Percentiles rank a stretch among this genome's conserved stretches.
Evolutionary conservation across 2,113 vertebrate genomes (phyloP).

Genomic region (Reinhardtius hippoglossoides): DNA sequence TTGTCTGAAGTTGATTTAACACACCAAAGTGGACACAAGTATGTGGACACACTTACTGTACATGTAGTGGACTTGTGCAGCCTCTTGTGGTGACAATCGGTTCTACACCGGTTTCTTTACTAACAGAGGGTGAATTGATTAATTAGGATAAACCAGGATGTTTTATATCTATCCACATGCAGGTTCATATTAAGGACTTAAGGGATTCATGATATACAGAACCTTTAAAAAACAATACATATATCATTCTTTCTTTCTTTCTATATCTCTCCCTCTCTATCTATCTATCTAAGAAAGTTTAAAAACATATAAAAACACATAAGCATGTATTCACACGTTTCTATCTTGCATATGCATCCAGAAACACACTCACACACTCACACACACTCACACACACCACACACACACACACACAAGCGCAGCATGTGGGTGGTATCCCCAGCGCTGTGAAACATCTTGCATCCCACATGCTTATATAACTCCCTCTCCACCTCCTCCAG

Average conservation of each 20-base stretch:
- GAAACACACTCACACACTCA: constrained; percentile 27
- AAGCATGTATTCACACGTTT: constrained; percentile 56
- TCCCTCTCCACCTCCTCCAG: constrained; percentile 75
- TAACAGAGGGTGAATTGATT: not conserved
- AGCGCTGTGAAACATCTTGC: constrained; percentile 79
- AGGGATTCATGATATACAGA: too few species aligned
- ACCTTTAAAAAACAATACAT: not conserved
- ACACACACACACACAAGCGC: constrained; percentile 40
- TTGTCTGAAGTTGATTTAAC: not conserved
- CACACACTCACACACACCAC: constrained; percentile 27
- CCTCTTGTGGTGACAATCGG: constrained; percentile 60
- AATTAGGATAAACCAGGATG: too few species aligned
- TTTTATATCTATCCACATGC: not conserved
- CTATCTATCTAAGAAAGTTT: not conserved
- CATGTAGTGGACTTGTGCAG: constrained; percentile 29
- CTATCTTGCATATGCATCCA: constrained; percentile 49
- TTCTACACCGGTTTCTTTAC: constrained; percentile 20
- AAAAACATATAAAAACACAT: constrained; percentile 27
- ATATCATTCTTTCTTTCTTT: too few species aligned
- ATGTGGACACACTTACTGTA: not conserved
- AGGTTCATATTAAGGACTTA: not conserved
- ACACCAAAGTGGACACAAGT: not conserved
- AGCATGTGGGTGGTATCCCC: constrained; percentile 74
- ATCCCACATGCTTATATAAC: constrained; percentile 85
- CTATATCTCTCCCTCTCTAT: too few species aligned